phyloP scores from a whole-genome alignment of 2,113 vertebrate species.

The Aegotheles bennettii region DNA sequence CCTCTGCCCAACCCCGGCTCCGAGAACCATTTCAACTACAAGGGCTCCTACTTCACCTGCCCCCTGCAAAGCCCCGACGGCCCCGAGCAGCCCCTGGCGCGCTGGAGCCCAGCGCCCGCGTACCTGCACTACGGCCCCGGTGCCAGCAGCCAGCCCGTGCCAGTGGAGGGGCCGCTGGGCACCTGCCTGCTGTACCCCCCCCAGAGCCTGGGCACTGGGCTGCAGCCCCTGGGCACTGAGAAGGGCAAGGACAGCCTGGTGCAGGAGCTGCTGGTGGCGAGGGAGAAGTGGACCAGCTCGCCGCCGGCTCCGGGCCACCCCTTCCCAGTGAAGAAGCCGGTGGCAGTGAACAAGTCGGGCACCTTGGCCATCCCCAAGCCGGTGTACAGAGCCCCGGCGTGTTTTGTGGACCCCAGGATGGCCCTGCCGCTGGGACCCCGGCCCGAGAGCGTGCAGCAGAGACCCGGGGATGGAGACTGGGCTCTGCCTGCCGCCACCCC shows the following conservation, averaged over 20 bases:
- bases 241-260: slow-evolving; percentile 39
- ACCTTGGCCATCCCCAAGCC: slow-evolving; percentile 83
- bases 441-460: slow-evolving; percentile 55
- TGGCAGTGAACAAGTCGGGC: slow-evolving; percentile 20
- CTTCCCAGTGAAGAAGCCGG: background rate
- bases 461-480: slow-evolving; percentile 72
- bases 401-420: slow-evolving; percentile 69
- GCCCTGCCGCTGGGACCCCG: slow-evolving; percentile 58
- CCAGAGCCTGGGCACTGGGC: background rate
- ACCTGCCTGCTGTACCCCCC: slow-evolving; percentile 64
- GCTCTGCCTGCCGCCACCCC: background rate
- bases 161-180: slow-evolving; percentile 36
- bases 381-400: slow-evolving; percentile 77
- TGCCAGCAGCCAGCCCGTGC: slow-evolving; percentile 50
- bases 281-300: slow-evolving; percentile 64
- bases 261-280: slow-evolving; percentile 35
- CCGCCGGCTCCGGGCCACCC: slow-evolving; percentile 36
- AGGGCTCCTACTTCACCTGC: slow-evolving; percentile 80
- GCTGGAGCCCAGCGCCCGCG: slow-evolving; percentile 67
- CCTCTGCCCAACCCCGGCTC: slow-evolving; percentile 29
- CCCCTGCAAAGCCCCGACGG: slow-evolving; percentile 61
- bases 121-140: slow-evolving; percentile 10
- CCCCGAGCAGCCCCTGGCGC: slow-evolving; percentile 1
- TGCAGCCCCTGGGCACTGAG: background rate
- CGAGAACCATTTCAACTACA: slow-evolving; percentile 71